phyloP scores from a whole-genome alignment of 2,888 invertebrate genomes.

The Drosophila infuscata region DNA sequence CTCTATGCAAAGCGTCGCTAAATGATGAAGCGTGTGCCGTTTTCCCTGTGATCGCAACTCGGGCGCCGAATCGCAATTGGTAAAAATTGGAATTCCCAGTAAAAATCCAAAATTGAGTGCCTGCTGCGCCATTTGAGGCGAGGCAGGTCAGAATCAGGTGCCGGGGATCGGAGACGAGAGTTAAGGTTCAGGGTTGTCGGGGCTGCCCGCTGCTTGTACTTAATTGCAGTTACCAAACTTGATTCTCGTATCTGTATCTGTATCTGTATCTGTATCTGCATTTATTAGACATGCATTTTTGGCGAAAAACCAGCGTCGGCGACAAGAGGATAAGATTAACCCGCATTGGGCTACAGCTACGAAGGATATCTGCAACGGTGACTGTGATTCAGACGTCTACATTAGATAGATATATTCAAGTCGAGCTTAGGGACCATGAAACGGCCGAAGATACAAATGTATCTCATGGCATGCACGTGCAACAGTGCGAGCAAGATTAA shows the following conservation, averaged over 20 bases:
- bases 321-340: slow-evolving; percentile 51
- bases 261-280: slow-evolving; percentile 8
- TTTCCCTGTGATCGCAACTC: slow-evolving; percentile 11
- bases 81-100: slow-evolving; percentile 38
- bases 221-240: slow-evolving; percentile 49
- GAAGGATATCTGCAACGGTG: slow-evolving; percentile 17
- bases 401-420: slow-evolving; percentile 3
- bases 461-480: slow-evolving; percentile 13
- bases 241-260: slow-evolving; percentile 14
- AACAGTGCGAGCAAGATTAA: neutral
- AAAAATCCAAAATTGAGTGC: slow-evolving; percentile 28
- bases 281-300: slow-evolving; percentile 25
- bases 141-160: slow-evolving; percentile 22
- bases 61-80: slow-evolving; percentile 31
- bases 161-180: neutral
- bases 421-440: neutral
- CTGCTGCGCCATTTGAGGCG: slow-evolving; percentile 42
- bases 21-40: slow-evolving; percentile 64
- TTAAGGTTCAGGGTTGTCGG: neutral
- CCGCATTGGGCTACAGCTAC: slow-evolving; percentile 37
- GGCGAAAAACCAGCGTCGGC: slow-evolving; percentile 48
- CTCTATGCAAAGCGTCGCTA: slow-evolving; percentile 69
- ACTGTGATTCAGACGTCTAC: slow-evolving; percentile 9
- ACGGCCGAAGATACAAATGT: slow-evolving; percentile 14
- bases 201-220: slow-evolving; percentile 47